phyloP scores from a whole-genome alignment of 1,140 invertebrate genomes.

The Aethina tumida region DNA sequence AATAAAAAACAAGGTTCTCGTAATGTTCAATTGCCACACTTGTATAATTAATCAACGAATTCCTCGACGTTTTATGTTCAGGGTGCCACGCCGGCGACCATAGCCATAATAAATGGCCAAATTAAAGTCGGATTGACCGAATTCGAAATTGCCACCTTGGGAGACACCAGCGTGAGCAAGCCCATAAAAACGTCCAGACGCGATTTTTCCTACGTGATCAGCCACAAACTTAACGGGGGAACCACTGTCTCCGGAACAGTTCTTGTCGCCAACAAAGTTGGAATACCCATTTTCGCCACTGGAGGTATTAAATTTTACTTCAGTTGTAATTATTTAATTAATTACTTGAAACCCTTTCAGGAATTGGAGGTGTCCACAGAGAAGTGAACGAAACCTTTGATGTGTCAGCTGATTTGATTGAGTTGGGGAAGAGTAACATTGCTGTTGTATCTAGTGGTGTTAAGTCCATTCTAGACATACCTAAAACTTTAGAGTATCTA shows the following conservation, averaged over 20 bases:
- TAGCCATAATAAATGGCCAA: conserved; percentile 78
- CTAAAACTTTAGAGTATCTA: conserved; percentile 87
- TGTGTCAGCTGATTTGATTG: conserved; percentile 88
- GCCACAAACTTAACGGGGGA: conserved; percentile 70
- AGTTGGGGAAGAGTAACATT: conserved; percentile 78
- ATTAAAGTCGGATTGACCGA: conserved; percentile 69
- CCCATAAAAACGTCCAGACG: conserved; percentile 73
- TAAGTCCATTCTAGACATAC: conserved; percentile 96
- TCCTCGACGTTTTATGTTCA: conserved; percentile 38
- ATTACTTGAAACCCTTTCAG: conserved; percentile 34
- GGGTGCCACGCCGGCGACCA: conserved; percentile 88
- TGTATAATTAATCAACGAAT: too few relatives aligned
- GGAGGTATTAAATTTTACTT: too few relatives aligned
- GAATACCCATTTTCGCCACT: conserved; percentile 91
- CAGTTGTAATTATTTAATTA: too few relatives aligned
- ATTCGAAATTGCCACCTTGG: conserved; percentile 54
- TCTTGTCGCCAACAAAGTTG: conserved; percentile 65
- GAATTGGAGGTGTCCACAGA: conserved; percentile 90
- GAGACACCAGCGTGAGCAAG: conserved; percentile 37
- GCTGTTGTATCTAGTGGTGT: conserved; percentile 91
- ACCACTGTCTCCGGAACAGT: conserved; percentile 96
- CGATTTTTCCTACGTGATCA: conserved; percentile 71
- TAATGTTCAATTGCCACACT: too few relatives aligned
- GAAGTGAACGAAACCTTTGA: conserved; percentile 77
- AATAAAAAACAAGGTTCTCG: too few relatives aligned